Evolutionary conservation across 2,797 vertebrate species (phyloP), one percentile per base, ranked within the genome.

Genomic region (Protonibea diacanthus): DNA sequence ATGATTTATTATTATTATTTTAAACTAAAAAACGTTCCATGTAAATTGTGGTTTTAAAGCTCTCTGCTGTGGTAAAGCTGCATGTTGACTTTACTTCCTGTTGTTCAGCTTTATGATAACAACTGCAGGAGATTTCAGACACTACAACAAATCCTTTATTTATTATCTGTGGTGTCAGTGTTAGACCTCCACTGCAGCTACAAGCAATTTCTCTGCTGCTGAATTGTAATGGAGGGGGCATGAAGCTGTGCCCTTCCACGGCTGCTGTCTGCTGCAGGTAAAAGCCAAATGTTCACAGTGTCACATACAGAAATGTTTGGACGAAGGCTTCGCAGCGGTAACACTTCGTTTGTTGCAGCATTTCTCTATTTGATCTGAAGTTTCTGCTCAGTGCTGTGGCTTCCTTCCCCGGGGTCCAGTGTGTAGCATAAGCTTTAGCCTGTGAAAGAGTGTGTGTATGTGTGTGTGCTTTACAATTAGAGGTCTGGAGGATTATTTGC

Each of bases 401-500:
- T 61, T 8, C 5, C 49, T 20, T 63, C n/a, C 8, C 42, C 33
- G 11, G n/a, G 44, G 58, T 27, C 25, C 51, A 64, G 47, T 6
- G 11, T 47, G 14, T 12, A 67, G 17, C 20, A 57, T 15, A 55
- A 12, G 60, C 71, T 64, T 52, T 29, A 52, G 21, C 42, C 27
- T 59, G 56, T 63, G 29, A 23, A 64, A 20, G 6, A 21, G 49
- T 51, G 45, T 38, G 25, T 56, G 21, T 51, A 18, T 17, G 14
- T 60, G 6, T 48, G 14, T 60, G 6, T 48, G 69, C 9, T 33
- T 38, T 45, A 45, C 29, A 65, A 57, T 62, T 55, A 23, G 13
- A 74, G 33, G 66, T 47, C 57, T 49, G 44, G 11, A 71, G 59
- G 23, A 64, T 76, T 40, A 47, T 67, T 62, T 67, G 15, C 14